Base-by-base conservation (phyloP, 1,140 invertebrate genomes). In the Mizuhopecten yessoensis region DNA sequence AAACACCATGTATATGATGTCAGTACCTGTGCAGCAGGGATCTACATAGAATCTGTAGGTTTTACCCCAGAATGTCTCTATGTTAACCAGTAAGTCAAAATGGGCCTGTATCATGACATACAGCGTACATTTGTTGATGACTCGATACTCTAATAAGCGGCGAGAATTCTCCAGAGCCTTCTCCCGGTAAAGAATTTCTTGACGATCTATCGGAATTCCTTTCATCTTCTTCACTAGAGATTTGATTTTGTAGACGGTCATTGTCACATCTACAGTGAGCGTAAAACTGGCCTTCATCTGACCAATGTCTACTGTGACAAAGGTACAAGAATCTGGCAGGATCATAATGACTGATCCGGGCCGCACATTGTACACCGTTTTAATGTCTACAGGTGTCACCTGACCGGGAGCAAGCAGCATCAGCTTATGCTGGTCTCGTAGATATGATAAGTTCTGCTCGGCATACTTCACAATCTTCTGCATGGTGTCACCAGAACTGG, bases 31-130 rank as follows among this genome's bases (percentile, higher is more conserved):
- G 75, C 93, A 94, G 39, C 95, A 96, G 0, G 94, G 92, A 86
- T 96, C 95, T 0, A 95, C 91, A 87, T 94, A 95, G 34, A 96
- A 90, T 34, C 95, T 90, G 88, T 96, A 95, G 0, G 92, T 93
- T 29, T 92, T 94, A 13, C 95, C 94, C 95, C 95, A 96, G 90
- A 96, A 96, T 36, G 95, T 95, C 87, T 95, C 92, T 23, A 96
- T 93, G 91, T 95, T 94, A n/a, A 96, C 91, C n/a, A 94, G 86
- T 33, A 95, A 87, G 86, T 95, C 94, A 91, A 94, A 94, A n/a
- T 93, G 92, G 15, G 95, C 92, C 89, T 94, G 94, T 34, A 96
- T 92, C 92, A 95, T 93, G 0, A 94, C 93, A 91, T 94, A 93
- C n/a, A 96, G 42, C 0, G 91, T 94, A 29, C 93, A 90, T 42